phyloP scores from a whole-genome alignment of 1,140 invertebrate genomes.

The Lerema accius region DNA sequence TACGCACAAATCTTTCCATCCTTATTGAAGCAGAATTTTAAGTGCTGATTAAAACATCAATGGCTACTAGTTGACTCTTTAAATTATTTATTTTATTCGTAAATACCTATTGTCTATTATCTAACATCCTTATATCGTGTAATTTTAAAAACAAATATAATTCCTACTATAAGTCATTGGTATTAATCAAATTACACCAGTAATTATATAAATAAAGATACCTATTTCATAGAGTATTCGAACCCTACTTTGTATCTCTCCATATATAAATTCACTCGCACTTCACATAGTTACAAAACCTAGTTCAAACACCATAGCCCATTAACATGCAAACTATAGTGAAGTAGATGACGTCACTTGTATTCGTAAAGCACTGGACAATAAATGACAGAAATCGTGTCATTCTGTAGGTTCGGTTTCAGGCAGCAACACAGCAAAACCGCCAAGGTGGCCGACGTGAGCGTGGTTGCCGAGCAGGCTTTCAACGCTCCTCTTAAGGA shows the following conservation, averaged over 20 bases:
- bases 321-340: not conserved
- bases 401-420: slow-evolving; percentile 81
- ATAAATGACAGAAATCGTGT: slow-evolving; percentile 48
- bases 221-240: no score
- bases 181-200: no score
- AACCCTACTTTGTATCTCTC: no score
- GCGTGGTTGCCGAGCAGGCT: slow-evolving; percentile 70
- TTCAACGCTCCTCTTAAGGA: slow-evolving; percentile 66
- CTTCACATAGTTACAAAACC: not conserved
- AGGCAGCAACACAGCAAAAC: slow-evolving; percentile 78
- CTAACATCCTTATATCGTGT: no score
- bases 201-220: no score
- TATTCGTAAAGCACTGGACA: slow-evolving; percentile 9
- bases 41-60: not conserved
- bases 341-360: not conserved
- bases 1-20: not conserved
- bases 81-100: not conserved
- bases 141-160: no score
- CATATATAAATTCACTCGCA: not conserved
- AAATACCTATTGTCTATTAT: no score
- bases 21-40: not conserved
- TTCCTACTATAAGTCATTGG: no score
- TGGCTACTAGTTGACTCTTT: not conserved
- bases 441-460: slow-evolving; percentile 78
- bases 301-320: not conserved